A percentile compares a stretch with the other conserved stretches of the same genome.
Evolutionary conservation across 2,113 vertebrate species (phyloP).

Genomic region (Lycocorax pyrrhopterus): DNA sequence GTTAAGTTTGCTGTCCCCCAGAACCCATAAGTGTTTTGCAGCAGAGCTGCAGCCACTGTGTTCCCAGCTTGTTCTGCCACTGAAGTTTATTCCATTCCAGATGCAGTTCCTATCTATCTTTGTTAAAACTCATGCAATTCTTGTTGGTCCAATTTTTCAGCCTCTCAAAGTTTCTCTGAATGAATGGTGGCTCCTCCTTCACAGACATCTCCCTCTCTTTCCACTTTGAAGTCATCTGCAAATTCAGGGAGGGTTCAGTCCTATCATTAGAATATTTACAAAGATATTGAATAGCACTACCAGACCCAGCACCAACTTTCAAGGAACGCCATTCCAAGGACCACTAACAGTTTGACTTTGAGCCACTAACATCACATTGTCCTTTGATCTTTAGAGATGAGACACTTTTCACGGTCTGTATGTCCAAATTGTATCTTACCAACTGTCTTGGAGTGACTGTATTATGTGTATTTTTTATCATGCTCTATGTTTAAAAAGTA

Average conservation of each 20-base stretch:
- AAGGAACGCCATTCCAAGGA: background rate
- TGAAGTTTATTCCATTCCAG: background rate
- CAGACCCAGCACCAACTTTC: background rate
- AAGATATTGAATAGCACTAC: background rate
- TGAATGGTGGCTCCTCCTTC: background rate
- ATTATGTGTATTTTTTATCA: too few species aligned
- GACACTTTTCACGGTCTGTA: accelerated
- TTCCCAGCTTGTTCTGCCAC: background rate
- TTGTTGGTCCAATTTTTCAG: background rate
- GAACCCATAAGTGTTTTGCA: background rate
- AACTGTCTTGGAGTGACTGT: too few species aligned
- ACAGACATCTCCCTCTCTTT: background rate
- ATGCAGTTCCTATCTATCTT: background rate
- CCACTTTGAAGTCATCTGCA: background rate
- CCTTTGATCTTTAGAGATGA: background rate
- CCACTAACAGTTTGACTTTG: background rate
- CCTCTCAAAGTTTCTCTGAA: background rate
- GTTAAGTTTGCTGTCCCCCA: background rate
- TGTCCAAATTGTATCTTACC: background rate
- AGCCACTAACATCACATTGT: background rate
- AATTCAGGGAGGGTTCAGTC: background rate
- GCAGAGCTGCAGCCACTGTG: background rate
- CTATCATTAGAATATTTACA: background rate
- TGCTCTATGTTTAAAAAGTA: too few species aligned
- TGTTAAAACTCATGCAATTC: background rate